Evolutionary conservation across 2,113 vertebrate species (phyloP), one percentile per base, ranked within the genome.

Genomic region (Smithornis capensis): DNA sequence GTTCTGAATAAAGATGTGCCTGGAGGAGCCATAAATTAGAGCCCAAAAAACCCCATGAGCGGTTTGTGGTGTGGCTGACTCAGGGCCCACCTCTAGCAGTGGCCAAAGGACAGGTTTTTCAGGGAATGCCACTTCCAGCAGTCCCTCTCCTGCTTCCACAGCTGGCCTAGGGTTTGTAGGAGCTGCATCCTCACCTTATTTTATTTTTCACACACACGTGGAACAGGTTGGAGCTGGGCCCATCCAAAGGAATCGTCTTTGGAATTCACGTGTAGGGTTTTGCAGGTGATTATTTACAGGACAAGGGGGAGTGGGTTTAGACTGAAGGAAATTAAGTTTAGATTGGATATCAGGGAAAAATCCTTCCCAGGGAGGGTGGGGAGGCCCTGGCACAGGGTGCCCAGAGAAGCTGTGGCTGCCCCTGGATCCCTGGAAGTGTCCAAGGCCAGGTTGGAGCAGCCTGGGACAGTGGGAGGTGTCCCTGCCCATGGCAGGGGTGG

Each of bases 51-150:
- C 29, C 33, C 14, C 15, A 38, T 4, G n/a, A 16, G 60, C 52
- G 37, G 60, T 63, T 29, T 63, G 60, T 40, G 55, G 9, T 12
- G 19, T 35, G 21, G 67, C 14, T 68, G 42, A n/a, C 49, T 38
- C 60, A 4, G 14, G 11, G 7, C 17, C 49, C 1, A 0, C 50
- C 42, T 50, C 47, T 1, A 6, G 37, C 42, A 14, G 31, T 27
- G 56, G 45, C 64, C 71, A 19, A 53, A 27, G 57, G 23, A 28
- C 10, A 1, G 0, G 14, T 9, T 18, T 27, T 24, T 52, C 14
- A 56, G 33, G 57, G 68, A 28, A 12, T 6, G 33, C 14, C 55
- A 16, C 42, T 19, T 57, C 44, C 56, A 76, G 28, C 31, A 60
- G 33, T 28, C 56, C 4, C 0, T 49, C 19, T 13, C 22, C 31